Conservation (phyloP, 2,113 vertebrate genomes). For the Peromyscus californicus region DNA sequence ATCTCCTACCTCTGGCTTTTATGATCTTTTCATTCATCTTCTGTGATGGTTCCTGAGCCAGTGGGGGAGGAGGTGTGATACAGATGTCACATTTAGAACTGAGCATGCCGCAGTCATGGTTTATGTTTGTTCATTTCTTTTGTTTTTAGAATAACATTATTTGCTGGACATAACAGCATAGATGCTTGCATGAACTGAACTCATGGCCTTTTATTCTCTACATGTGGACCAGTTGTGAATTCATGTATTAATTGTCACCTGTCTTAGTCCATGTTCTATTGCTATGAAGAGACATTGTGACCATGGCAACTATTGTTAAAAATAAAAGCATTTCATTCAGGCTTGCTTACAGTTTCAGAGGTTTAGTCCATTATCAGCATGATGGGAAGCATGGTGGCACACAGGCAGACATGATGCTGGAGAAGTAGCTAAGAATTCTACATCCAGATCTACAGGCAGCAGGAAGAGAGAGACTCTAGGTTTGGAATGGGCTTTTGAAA, state of each 20-base stretch:
- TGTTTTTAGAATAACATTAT: not conserved
- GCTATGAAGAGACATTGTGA: not conserved
- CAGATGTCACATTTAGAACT: not conserved
- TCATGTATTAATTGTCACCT: not conserved
- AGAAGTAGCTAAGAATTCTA: not conserved
- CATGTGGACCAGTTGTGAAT: not conserved
- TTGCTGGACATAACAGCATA: not conserved
- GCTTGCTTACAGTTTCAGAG: not conserved
- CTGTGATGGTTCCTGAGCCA: not conserved
- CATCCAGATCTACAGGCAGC: not conserved
- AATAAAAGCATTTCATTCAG: not conserved
- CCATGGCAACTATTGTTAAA: not conserved
- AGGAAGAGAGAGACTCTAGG: not conserved
- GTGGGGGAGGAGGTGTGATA: accelerated
- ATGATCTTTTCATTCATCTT: not conserved
- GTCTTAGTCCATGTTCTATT: not conserved
- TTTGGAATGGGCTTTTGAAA: not conserved
- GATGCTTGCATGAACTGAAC: not conserved
- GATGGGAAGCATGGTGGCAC: not conserved
- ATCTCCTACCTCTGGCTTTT: not conserved
- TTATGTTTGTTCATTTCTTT: not conserved
- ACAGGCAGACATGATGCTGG: not conserved
- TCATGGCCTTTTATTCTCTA: not conserved
- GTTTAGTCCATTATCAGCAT: not conserved
- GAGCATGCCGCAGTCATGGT: too few species aligned